Conservation (phyloP, 2,888 invertebrate genomes). For the Cremastobaeus sp. region DNA sequence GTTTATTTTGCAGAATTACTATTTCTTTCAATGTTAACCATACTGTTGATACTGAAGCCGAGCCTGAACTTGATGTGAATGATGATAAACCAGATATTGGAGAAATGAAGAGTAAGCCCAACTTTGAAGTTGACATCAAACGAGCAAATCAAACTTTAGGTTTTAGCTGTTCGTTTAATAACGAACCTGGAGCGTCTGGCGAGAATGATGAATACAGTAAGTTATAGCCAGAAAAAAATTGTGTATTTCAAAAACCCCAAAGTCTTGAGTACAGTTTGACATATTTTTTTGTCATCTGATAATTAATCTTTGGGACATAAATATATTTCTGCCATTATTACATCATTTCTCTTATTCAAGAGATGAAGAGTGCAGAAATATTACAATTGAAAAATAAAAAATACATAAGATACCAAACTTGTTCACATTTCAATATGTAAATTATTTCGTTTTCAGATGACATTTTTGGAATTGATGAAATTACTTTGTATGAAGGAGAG, state of each 20-base stretch:
- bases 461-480: constrained; percentile 94
- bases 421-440: constrained; percentile 1
- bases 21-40: constrained; percentile 96
- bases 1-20: constrained; percentile 81
- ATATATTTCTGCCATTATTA: constrained; percentile 58
- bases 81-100: constrained; percentile 86
- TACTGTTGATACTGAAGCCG: constrained; percentile 90
- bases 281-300: constrained; percentile 57
- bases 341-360: constrained; percentile 37
- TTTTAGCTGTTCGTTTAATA: constrained; percentile 90
- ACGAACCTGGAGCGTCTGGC: constrained; percentile 81
- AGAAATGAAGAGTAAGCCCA: constrained; percentile 94
- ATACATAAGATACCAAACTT: constrained; percentile 8
- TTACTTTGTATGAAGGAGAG: constrained; percentile 92
- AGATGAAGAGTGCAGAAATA: constrained; percentile 46
- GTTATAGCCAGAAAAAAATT: no score
- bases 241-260: no score
- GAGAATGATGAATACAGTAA: constrained; percentile 86
- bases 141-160: constrained; percentile 88
- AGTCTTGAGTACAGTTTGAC: constrained; percentile 69
- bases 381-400: constrained; percentile 69
- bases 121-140: constrained; percentile 92
- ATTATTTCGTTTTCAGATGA: constrained; percentile 83
- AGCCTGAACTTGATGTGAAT: constrained; percentile 82
- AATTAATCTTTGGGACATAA: constrained; percentile 70